phyloP scores from a whole-genome alignment of 2,113 vertebrate genomes.

The Cebidichthys violaceus region DNA sequence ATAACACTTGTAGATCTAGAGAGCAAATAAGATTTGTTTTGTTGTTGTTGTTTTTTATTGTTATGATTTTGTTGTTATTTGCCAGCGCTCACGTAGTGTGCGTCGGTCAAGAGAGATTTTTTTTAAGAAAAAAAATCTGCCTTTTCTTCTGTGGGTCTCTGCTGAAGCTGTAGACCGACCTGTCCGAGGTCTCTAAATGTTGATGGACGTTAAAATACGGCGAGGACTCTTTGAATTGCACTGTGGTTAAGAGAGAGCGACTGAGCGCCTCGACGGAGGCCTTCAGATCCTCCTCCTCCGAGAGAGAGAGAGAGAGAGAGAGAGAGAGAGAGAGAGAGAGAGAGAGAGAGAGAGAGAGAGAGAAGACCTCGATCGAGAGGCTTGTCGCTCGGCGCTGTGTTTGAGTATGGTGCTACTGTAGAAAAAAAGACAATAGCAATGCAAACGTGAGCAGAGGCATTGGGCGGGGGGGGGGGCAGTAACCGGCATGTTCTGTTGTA shows the following conservation, averaged over 20 bases:
- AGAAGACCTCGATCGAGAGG: no score
- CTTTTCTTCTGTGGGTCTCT: slow-evolving; percentile 74
- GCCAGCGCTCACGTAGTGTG: slow-evolving; percentile 61
- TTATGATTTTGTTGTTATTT: slow-evolving; percentile 45
- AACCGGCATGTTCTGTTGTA: slow-evolving; percentile 55
- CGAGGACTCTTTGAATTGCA: slow-evolving; percentile 77
- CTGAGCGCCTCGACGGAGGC: no score
- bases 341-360: no score
- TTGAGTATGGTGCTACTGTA: slow-evolving; percentile 60
- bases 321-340: no score
- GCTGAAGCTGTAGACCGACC: slow-evolving; percentile 69
- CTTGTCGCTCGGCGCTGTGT: no score
- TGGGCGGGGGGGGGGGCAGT: slow-evolving; percentile 32
- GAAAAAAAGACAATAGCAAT: no score
- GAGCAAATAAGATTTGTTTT: slow-evolving; percentile 60
- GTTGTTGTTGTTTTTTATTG: slow-evolving; percentile 14
- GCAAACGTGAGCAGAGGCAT: no score
- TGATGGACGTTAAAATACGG: slow-evolving; percentile 64
- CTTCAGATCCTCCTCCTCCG: no score
- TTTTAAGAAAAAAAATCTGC: slow-evolving; percentile 61
- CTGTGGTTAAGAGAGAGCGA: no score
- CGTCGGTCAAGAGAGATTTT: slow-evolving; percentile 3
- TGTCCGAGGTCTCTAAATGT: slow-evolving; percentile 74
- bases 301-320: no score
- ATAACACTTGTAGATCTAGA: slow-evolving; percentile 68